Evolutionary conservation across 92 coral and sea anemone species (phyloP).

Genomic region (Galaxea fascicularis): DNA sequence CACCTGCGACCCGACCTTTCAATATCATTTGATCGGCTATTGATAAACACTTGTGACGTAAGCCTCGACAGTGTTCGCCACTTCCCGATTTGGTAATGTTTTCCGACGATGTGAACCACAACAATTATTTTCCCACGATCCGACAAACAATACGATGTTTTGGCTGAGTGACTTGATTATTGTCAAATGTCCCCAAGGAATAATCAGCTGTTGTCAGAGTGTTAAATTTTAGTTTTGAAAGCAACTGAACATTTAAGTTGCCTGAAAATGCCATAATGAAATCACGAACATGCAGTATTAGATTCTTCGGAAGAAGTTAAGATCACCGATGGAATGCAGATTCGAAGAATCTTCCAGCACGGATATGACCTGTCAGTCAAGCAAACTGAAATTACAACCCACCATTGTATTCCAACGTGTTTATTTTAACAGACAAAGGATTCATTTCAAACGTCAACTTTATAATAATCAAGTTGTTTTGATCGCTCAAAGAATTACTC

Average conservation of each 20-base stretch:
- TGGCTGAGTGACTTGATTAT: slow-evolving; percentile 41
- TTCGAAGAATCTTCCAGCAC: slow-evolving; percentile 67
- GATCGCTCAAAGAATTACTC: slow-evolving; percentile 48
- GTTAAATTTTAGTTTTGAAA: slow-evolving; percentile 7
- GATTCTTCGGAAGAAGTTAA: neutral
- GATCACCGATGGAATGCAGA: slow-evolving; percentile 38
- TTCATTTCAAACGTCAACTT: slow-evolving; percentile 52
- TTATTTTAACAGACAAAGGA: slow-evolving; percentile 63
- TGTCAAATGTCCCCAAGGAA: slow-evolving; percentile 5
- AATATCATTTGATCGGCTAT: slow-evolving; percentile 36
- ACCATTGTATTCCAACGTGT: slow-evolving; percentile 54
- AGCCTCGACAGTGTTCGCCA: slow-evolving; percentile 52
- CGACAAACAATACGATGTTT: slow-evolving; percentile 45
- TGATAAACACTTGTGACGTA: slow-evolving; percentile 31
- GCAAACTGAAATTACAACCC: slow-evolving; percentile 65
- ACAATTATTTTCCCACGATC: slow-evolving; percentile 48
- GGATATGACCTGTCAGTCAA: slow-evolving; percentile 73
- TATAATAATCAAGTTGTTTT: slow-evolving; percentile 55
- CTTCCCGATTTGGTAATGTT: slow-evolving; percentile 80
- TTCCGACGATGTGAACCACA: slow-evolving; percentile 49
- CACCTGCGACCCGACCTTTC: slow-evolving; percentile 41
- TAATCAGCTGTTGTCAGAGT: slow-evolving; percentile 9
- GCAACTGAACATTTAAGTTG: slow-evolving; percentile 35
- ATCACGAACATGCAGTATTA: neutral
- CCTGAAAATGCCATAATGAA: neutral